phyloP scores from a whole-genome alignment of 30 jellyfish, hydroid and myxozoan species.

The Clytia hemisphaerica region DNA sequence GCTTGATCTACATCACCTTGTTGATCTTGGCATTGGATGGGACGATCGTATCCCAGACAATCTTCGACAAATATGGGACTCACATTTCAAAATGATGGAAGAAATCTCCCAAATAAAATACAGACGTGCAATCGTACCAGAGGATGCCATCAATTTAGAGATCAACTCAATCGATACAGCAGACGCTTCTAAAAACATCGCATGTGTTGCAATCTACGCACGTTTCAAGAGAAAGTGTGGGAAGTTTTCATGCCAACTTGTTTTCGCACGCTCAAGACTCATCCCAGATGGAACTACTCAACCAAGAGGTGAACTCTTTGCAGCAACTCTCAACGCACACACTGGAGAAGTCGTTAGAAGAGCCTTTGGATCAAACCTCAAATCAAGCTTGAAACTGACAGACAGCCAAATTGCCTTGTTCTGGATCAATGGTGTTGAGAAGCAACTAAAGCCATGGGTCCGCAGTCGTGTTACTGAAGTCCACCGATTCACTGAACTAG shows the following conservation, averaged over 20 bases:
- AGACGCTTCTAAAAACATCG: no score
- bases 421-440: background rate
- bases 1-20: no score
- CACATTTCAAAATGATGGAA: no score
- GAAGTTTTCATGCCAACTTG: background rate
- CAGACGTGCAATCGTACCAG: no score
- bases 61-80: no score
- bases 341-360: slow-evolving; percentile 9
- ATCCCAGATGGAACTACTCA: slow-evolving; percentile 2
- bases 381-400: background rate
- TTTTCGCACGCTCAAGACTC: slow-evolving; percentile 4
- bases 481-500: background rate
- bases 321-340: background rate
- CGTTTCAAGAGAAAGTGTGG: slow-evolving; percentile 7
- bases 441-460: slow-evolving; percentile 12
- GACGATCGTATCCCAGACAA: no score
- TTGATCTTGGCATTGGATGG: no score
- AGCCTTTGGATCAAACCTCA: background rate
- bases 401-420: slow-evolving; percentile 3
- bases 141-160: no score
- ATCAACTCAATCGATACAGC: no score
- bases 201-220: no score
- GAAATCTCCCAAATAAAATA: no score
- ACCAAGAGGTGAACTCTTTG: no score
- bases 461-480: slow-evolving; percentile 1